Evolutionary conservation across 2,113 vertebrate species (phyloP).

Genomic region (Galbula dea): DNA sequence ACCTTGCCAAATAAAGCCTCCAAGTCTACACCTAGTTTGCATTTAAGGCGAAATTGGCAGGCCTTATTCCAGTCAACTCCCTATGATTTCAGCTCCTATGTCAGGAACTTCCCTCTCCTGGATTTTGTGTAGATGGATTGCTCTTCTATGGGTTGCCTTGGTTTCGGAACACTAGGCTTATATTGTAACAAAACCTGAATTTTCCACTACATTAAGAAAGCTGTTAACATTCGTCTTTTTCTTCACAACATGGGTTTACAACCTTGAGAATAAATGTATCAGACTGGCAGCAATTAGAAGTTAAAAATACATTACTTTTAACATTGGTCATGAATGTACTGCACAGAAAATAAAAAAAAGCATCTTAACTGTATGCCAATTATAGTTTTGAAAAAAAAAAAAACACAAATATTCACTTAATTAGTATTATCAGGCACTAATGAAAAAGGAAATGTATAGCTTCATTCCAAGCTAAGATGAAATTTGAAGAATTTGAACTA

Average conservation of each 20-base stretch:
- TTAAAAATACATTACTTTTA: conserved; percentile 43
- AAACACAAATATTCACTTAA: background rate
- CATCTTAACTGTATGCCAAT: conserved; percentile 17
- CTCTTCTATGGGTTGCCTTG: background rate
- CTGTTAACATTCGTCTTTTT: conserved; percentile 19
- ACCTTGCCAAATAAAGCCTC: background rate
- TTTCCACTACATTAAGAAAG: background rate
- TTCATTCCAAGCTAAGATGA: background rate
- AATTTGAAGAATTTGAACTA: background rate
- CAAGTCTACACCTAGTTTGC: background rate
- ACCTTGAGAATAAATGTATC: conserved; percentile 26
- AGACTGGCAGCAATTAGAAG: conserved; percentile 40
- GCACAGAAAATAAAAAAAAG: background rate
- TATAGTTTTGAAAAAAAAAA: conserved; percentile 10
- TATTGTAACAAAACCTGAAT: background rate
- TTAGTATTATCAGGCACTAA: background rate
- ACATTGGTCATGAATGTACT: conserved; percentile 27
- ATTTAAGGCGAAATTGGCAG: background rate
- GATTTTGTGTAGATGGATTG: background rate
- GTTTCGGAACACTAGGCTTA: background rate
- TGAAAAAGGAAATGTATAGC: background rate
- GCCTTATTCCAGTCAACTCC: background rate
- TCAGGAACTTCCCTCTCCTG: background rate
- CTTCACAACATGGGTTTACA: conserved; percentile 6
- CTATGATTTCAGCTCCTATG: background rate